Percentiles rank a stretch among this genome's conserved stretches.
Conservation (phyloP, 2,797 vertebrate species). For the Morelia viridis region DNA sequence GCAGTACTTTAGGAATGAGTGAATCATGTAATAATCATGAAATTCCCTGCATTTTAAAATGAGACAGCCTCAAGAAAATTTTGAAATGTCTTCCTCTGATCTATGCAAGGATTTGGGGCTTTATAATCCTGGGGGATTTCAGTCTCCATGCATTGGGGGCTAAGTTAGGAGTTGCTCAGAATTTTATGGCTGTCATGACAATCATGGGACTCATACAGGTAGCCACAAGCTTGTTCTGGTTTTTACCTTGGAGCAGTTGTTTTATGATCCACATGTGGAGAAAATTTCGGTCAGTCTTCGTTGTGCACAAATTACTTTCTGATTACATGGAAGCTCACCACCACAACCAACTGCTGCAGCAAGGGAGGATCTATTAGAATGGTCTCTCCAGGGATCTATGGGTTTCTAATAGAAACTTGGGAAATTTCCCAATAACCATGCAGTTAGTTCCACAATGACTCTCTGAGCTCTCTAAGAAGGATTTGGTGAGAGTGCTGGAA, state of each 20-base stretch:
- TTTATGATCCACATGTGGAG: background rate
- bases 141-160: background rate
- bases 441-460: background rate
- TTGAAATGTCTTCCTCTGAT: background rate
- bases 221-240: too few relatives aligned
- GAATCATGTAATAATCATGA: background rate
- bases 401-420: background rate
- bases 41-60: background rate
- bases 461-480: background rate
- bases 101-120: background rate
- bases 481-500: background rate
- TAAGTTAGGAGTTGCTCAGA: background rate
- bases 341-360: background rate
- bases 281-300: background rate
- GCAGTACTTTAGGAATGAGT: background rate
- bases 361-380: background rate
- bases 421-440: background rate
- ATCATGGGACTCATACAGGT: background rate
- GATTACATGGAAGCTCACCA: background rate
- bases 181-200: background rate
- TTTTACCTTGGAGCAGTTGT: background rate
- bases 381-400: background rate
- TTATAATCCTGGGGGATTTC: background rate
- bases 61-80: background rate
- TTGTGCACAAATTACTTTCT: background rate